Evolutionary conservation across 2,113 vertebrate species (phyloP).

Genomic region (Pipa parva): DNA sequence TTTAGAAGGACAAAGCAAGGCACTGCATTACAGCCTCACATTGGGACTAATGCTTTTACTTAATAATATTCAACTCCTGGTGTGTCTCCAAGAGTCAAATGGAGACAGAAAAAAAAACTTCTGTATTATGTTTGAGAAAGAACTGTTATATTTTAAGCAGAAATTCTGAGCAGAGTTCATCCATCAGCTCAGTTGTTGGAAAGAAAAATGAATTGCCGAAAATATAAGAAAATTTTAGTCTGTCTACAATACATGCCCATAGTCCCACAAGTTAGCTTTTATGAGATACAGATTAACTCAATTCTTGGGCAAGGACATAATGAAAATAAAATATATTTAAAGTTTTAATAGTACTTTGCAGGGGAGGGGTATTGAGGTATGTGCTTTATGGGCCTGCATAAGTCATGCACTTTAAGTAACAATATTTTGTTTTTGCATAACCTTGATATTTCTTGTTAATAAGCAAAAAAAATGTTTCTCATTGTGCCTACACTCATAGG

Average conservation of each 20-base stretch:
- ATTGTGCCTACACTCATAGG: too few species aligned
- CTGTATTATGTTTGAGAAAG: constrained; percentile 21
- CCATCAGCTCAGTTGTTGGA: constrained; percentile 24
- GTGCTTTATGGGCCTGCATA: too few species aligned
- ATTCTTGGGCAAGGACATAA: too few species aligned
- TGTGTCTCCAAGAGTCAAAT: constrained; percentile 33
- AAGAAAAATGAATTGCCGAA: constrained; percentile 3
- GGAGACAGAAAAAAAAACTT: constrained; percentile 16
- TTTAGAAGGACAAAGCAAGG: constrained; percentile 63
- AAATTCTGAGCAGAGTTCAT: constrained; percentile 6
- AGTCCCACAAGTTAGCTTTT: neutral
- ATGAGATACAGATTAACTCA: too few species aligned
- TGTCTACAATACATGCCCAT: neutral
- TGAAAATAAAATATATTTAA: too few species aligned
- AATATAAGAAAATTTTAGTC: neutral
- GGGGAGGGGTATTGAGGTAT: too few species aligned
- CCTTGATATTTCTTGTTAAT: too few species aligned
- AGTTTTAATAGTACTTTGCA: too few species aligned
- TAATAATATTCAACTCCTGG: constrained; percentile 46
- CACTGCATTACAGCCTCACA: constrained; percentile 44
- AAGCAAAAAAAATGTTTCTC: too few species aligned
- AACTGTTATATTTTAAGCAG: neutral
- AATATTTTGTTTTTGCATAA: too few species aligned
- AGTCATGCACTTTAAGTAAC: too few species aligned
- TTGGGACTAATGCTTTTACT: constrained; percentile 53